Base-by-base conservation (phyloP, 2,113 vertebrate genomes). In the Petroica traversi region DNA sequence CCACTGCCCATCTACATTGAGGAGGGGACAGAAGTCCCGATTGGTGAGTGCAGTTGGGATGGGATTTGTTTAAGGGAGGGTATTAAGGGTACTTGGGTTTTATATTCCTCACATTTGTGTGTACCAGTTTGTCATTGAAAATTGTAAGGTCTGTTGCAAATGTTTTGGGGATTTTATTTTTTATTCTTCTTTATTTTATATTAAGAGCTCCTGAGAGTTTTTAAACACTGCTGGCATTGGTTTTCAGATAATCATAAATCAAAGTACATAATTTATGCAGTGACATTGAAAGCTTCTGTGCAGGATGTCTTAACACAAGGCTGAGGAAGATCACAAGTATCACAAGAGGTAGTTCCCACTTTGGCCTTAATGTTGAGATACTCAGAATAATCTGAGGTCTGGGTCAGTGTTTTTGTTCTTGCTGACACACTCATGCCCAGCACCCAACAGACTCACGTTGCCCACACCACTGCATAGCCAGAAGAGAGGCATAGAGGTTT, bases 1-100 rank as follows among this genome's bases (percentile, higher is more conserved):
- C 94, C 97, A 95, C 97, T 97, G 96, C 96, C 96, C 95, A 97
- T 97, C 97, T 95, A 95, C 96, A 97, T 97, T 97, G 96, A 97
- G 97, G 93, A 97, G 97, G 96, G 95, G 92, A 97, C 95, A 95
- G 93, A 97, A 95, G 96, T 97, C 96, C 95, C 96, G 89, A 96
- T 58, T 97, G 97, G 97, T 97, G 97, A 97, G 96, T 97, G 96
- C 96, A 96, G 96, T 96, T 92, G 95, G 95, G 94, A 95, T 90
- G 94, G 95, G 97, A 88, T 96, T 67, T 96, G 62, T 97, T 93
- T 92, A 95, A 96, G 95, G 92, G 95, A 75, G 95, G 95, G 92
- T 90, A 5, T 97, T 97, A 85, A 90, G 1, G 62, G 64, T 97
- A 68, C 93, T 82, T 92, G 95, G 94, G 91, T 31, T 96, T 95